Evolutionary conservation across 2,797 vertebrate species (phyloP).

Genomic region (Lagocephalus sceleratus): DNA sequence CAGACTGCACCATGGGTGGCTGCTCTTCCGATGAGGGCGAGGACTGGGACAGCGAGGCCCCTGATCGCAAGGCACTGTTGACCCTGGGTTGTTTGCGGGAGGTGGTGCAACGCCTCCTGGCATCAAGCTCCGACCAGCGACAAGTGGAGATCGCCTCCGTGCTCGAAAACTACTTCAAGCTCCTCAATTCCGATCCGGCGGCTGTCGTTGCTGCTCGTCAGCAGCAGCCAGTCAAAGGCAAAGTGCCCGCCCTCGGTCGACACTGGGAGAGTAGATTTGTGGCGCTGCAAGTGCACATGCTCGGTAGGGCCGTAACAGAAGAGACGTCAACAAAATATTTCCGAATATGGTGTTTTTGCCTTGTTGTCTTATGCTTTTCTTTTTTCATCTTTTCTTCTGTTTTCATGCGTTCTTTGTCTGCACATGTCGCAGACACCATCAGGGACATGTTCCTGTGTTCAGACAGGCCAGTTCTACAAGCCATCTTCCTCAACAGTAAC

Average conservation of each 20-base stretch:
- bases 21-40: constrained; percentile 69
- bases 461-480: constrained; percentile 94
- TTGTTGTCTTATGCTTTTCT: neutral
- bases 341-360: neutral
- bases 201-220: constrained; percentile 67
- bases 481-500: constrained; percentile 98
- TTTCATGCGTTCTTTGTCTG: neutral
- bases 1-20: constrained; percentile 83
- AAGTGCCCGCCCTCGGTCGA: constrained; percentile 51
- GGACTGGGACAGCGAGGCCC: constrained; percentile 86
- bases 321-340: neutral
- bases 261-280: constrained; percentile 93
- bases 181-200: constrained; percentile 92
- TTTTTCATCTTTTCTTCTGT: neutral
- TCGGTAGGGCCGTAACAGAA: constrained; percentile 76
- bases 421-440: constrained; percentile 82
- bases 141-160: constrained; percentile 93
- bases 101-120: constrained; percentile 91
- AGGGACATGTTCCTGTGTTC: constrained; percentile 94
- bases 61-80: constrained; percentile 86
- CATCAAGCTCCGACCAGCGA: constrained; percentile 93
- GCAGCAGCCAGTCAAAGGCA: constrained; percentile 73
- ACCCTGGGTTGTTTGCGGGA: constrained; percentile 92
- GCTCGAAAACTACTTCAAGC: constrained; percentile 95
- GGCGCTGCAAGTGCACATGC: constrained; percentile 92